phyloP scores from a whole-genome alignment of 2,888 invertebrate genomes.

The Pyrochroa serraticornis region DNA sequence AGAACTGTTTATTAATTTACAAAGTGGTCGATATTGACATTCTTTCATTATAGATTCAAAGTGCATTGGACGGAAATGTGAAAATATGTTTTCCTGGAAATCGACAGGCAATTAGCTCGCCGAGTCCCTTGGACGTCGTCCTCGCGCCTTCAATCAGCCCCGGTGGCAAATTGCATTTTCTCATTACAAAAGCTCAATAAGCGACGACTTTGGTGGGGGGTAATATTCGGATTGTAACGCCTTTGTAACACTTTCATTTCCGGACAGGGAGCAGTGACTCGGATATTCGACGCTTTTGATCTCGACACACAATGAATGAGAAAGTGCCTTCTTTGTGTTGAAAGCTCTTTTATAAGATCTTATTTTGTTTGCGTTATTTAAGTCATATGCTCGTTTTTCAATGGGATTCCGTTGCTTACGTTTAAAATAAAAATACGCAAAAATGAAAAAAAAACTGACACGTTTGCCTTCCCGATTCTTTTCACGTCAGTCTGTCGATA shows the following conservation, averaged over 20 bases:
- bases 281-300: slow-evolving; percentile 46
- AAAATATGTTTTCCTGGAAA: no score
- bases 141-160: slow-evolving; percentile 40
- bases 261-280: slow-evolving; percentile 39
- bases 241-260: slow-evolving; percentile 53
- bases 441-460: no score
- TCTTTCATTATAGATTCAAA: no score
- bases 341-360: slow-evolving; percentile 40
- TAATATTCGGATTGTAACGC: slow-evolving; percentile 48
- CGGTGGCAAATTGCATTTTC: slow-evolving; percentile 52
- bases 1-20: no score
- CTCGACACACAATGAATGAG: slow-evolving; percentile 41
- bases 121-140: slow-evolving; percentile 17
- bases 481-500: background rate
- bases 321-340: slow-evolving; percentile 34
- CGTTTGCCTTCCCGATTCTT: no score
- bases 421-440: no score
- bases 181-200: slow-evolving; percentile 49
- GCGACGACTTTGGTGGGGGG: slow-evolving; percentile 33
- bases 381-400: slow-evolving; percentile 34
- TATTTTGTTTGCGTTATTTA: slow-evolving; percentile 46
- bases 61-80: no score
- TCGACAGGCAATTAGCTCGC: slow-evolving; percentile 29
- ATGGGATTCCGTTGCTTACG: background rate
- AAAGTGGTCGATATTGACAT: no score